These are phyloP conservation scores for Cephalopterus ornatus DNA, from an alignment of 2,113 vertebrate genomes.

Conservation along the genomic window DNA sequence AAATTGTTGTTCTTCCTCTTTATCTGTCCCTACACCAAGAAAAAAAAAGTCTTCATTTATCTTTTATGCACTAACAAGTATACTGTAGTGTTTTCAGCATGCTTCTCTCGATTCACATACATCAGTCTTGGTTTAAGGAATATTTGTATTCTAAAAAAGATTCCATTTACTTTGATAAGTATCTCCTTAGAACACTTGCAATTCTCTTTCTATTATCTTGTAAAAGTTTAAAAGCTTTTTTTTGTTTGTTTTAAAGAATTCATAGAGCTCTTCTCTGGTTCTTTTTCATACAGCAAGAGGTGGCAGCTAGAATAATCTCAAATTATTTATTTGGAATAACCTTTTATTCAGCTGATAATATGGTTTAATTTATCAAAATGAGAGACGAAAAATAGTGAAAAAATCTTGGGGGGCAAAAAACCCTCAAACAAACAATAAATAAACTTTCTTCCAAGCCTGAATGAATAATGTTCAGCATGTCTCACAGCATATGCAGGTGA, in stretches of 20 bases:
- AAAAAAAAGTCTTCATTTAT: neutral
- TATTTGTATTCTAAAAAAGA: neutral
- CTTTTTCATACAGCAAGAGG: neutral
- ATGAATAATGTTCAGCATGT: neutral
- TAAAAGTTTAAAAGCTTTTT: neutral
- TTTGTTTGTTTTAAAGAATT: neutral
- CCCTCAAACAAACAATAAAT: neutral
- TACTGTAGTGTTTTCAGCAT: neutral
- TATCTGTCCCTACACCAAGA: neutral
- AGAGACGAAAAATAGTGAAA: neutral
- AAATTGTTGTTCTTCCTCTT: neutral
- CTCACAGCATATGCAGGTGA: neutral
- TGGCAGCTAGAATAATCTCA: neutral
- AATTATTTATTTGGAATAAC: neutral
- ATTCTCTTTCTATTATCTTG: neutral
- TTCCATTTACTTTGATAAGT: neutral
- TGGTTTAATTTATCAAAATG: neutral
- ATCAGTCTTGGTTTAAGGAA: neutral
- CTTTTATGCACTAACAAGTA: neutral
- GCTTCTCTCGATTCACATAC: neutral
- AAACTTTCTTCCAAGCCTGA: neutral
- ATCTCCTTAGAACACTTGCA: neutral
- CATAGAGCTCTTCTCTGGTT: neutral
- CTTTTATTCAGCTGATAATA: neutral
- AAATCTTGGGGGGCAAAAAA: neutral